Percentiles rank a stretch among this genome's conserved stretches.
These are phyloP conservation scores for Eupithecia inturbata DNA, from an alignment of 2,888 invertebrate genomes.

Conservation along the genomic window DNA sequence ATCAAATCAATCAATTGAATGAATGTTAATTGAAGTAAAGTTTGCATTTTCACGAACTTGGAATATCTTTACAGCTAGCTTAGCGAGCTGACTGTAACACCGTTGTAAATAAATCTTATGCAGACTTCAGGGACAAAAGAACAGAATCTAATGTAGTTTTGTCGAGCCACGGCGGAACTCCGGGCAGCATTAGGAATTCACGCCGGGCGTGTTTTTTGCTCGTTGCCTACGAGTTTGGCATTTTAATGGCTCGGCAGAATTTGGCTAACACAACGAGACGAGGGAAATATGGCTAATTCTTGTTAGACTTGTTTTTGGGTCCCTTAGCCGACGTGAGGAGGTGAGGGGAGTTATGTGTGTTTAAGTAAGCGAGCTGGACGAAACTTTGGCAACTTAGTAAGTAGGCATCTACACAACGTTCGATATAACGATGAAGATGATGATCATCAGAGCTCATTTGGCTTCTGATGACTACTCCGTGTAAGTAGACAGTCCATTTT, in stretches of 20 bases:
- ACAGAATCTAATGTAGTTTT: too few species aligned
- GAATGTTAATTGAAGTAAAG: background rate
- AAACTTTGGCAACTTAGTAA: background rate
- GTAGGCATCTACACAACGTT: too few species aligned
- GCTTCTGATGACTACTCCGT: background rate
- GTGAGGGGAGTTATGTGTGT: background rate
- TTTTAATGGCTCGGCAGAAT: conserved; percentile 42
- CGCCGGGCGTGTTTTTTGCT: conserved; percentile 26
- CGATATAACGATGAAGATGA: background rate
- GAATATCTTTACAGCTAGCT: background rate
- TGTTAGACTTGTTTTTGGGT: conserved; percentile 17
- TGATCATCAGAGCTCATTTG: background rate
- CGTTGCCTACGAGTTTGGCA: conserved; percentile 39
- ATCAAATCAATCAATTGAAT: too few species aligned
- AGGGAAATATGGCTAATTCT: conserved; percentile 18
- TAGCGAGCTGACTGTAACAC: background rate
- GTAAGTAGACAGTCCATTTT: too few species aligned
- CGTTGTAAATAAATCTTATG: background rate
- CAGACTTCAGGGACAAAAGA: background rate
- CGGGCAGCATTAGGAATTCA: background rate
- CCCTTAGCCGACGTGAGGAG: background rate
- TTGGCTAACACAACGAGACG: conserved; percentile 34
- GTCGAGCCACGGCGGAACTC: background rate
- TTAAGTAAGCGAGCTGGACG: background rate
- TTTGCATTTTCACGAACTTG: background rate